Evolutionary conservation across 2,113 vertebrate genomes (phyloP).

Genomic region (Rhea pennata): DNA sequence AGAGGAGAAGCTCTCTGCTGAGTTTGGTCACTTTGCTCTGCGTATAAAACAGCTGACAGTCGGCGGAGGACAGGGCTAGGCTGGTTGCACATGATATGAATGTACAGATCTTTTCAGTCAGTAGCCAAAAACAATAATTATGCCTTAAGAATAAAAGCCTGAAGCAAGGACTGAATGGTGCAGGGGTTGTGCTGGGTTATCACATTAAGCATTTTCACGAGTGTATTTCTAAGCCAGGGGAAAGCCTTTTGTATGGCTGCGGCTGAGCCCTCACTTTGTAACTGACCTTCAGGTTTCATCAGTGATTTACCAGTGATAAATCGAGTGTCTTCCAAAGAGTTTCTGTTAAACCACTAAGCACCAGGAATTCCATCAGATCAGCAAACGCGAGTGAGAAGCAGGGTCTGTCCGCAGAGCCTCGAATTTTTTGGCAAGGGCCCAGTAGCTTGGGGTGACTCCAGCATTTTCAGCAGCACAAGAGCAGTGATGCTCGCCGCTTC

Average conservation of each 20-base stretch:
- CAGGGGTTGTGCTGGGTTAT: neutral
- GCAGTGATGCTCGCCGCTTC: neutral
- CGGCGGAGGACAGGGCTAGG: neutral
- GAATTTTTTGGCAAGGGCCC: conserved; percentile 53
- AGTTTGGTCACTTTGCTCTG: neutral
- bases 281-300: conserved; percentile 64
- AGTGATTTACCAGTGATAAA: conserved; percentile 67
- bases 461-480: neutral
- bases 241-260: conserved; percentile 38
- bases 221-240: conserved; percentile 4
- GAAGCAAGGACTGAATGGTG: neutral
- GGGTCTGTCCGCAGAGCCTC: neutral
- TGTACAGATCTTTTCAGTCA: neutral
- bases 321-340: conserved; percentile 52
- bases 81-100: neutral
- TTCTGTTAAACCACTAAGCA: conserved; percentile 57
- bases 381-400: neutral
- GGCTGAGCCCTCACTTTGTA: conserved; percentile 52
- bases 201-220: neutral
- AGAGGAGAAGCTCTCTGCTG: neutral
- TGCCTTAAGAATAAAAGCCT: conserved; percentile 17
- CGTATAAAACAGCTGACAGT: neutral
- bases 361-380: conserved; percentile 41
- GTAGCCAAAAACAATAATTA: conserved; percentile 1
- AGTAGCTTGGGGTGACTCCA: conserved; percentile 13